phyloP scores from a whole-genome alignment of 2,797 vertebrate genomes.

The Tragelaphus eurycerus region DNA sequence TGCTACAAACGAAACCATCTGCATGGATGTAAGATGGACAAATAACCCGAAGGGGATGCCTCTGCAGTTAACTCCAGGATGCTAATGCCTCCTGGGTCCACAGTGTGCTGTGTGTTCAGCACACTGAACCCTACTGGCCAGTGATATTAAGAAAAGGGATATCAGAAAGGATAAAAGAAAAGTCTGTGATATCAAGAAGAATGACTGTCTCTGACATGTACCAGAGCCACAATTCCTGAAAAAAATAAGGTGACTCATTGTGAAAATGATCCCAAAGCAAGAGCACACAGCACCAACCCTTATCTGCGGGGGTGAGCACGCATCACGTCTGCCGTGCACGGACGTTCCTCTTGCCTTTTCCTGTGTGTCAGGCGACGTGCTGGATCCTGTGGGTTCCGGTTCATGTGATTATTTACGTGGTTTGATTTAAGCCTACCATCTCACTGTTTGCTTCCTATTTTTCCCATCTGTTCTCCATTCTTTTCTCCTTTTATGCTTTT shows the following conservation, averaged over 20 bases:
- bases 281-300: neutral
- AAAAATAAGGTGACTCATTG: neutral
- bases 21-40: neutral
- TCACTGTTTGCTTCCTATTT: neutral
- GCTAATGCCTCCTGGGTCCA: rapidly evolving
- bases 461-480: neutral
- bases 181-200: neutral
- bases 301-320: rapidly evolving
- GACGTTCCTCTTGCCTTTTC: neutral
- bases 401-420: neutral
- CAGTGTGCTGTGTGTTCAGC: neutral
- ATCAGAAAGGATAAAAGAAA: neutral
- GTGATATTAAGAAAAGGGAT: neutral
- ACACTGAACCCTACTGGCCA: rapidly evolving
- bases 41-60: rapidly evolving
- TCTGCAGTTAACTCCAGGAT: too few species aligned
- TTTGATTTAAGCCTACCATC: neutral
- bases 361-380: rapidly evolving
- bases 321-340: rapidly evolving
- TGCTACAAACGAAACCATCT: neutral
- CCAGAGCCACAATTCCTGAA: neutral
- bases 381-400: neutral
- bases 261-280: neutral
- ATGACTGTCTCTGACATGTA: neutral
- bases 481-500: neutral